These are phyloP conservation scores for Octomys mimax DNA, from an alignment of 2,797 vertebrate genomes.

Conservation along the genomic window DNA sequence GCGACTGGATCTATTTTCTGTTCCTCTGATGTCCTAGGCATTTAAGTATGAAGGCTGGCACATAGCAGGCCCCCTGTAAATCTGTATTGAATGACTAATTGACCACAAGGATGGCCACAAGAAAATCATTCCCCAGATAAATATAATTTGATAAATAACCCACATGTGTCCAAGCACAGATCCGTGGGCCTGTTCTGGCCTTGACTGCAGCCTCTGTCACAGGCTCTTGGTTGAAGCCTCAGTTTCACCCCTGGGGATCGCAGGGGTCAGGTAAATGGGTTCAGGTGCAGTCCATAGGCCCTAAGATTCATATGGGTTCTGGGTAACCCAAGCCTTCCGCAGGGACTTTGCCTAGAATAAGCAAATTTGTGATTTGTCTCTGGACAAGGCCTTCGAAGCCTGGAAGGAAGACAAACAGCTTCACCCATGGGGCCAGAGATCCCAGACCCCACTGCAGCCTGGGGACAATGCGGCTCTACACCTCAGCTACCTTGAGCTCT, in stretches of 20 bases:
- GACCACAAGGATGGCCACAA: neutral
- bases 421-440: neutral
- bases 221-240: neutral
- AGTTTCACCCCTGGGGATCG: neutral
- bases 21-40: neutral
- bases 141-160: neutral
- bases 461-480: slow-evolving; percentile 48
- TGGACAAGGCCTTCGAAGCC: neutral
- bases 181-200: neutral
- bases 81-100: neutral
- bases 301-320: neutral
- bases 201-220: neutral
- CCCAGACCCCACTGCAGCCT: neutral
- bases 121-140: neutral
- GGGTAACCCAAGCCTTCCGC: neutral
- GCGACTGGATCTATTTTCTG: neutral
- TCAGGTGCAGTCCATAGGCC: neutral
- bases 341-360: neutral
- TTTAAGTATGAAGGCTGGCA: neutral
- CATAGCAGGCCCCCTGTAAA: neutral
- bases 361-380: neutral
- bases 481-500: slow-evolving; percentile 56
- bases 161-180: neutral
- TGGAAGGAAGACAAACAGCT: neutral
- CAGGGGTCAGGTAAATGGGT: neutral